Conservation (phyloP, 2,797 vertebrate species). For the Tympanoctomys barrerae region DNA sequence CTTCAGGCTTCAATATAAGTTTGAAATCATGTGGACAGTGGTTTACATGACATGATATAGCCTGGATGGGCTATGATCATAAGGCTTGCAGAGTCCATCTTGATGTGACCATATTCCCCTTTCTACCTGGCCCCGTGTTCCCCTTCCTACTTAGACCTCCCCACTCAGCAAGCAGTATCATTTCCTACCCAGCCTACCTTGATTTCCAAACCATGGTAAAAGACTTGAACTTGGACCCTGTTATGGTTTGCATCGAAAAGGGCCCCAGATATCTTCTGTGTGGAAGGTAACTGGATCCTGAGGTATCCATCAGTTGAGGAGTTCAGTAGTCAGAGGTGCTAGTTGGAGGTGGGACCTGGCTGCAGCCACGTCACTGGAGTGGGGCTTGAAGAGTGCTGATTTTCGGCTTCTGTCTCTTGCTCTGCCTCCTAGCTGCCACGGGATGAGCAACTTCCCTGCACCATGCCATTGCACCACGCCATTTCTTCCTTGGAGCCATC, state of each 20-base stretch:
- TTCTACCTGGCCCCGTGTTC: neutral
- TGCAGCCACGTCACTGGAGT: neutral
- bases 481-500: neutral
- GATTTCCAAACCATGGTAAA: neutral
- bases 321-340: neutral
- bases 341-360: neutral
- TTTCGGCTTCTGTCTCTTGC: neutral
- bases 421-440: neutral
- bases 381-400: neutral
- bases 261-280: neutral
- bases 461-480: neutral
- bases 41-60: neutral
- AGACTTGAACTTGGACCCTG: neutral
- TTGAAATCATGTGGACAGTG: neutral
- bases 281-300: neutral
- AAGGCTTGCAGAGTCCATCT: neutral
- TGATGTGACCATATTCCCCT: neutral
- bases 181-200: neutral
- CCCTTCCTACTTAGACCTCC: no score
- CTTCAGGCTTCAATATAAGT: neutral
- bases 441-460: neutral
- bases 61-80: neutral
- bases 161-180: rapidly evolving
- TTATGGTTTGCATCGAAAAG: neutral
- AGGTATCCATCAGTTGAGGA: neutral